phyloP scores from a whole-genome alignment of 2,797 vertebrate genomes.

The Limosa lapponica region DNA sequence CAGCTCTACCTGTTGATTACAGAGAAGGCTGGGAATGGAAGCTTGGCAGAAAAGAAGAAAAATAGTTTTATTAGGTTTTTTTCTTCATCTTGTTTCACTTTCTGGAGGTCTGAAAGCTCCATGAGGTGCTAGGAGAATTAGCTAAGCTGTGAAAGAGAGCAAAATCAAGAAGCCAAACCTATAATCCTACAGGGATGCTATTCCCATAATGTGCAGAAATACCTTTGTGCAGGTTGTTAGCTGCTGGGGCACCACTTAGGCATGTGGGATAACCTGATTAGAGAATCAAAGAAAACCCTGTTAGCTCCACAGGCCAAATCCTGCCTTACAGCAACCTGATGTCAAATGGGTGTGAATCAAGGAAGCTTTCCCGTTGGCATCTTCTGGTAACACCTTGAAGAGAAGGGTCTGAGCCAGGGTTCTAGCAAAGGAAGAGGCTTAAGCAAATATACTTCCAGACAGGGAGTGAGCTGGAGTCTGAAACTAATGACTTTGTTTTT shows the following conservation, averaged over 20 bases:
- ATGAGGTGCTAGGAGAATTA: constrained; percentile 66
- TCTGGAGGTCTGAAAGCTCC: constrained; percentile 68
- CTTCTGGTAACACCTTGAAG: constrained; percentile 55
- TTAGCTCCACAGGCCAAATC: constrained; percentile 52
- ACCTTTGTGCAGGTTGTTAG: constrained; percentile 57
- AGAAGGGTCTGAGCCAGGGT: constrained; percentile 41
- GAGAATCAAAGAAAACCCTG: constrained; percentile 48
- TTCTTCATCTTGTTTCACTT: constrained; percentile 57
- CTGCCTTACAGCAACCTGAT: constrained; percentile 48
- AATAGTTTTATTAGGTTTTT: background rate
- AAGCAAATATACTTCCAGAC: constrained; percentile 66
- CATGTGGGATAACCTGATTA: constrained; percentile 62
- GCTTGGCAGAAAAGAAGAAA: background rate
- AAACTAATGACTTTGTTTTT: constrained; percentile 66
- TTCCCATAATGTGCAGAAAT: constrained; percentile 36
- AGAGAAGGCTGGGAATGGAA: background rate
- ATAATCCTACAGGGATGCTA: constrained; percentile 31
- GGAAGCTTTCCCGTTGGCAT: constrained; percentile 52
- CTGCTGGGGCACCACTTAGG: constrained; percentile 39
- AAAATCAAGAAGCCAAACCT: constrained; percentile 40
- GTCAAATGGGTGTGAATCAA: constrained; percentile 56
- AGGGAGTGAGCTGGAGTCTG: constrained; percentile 62
- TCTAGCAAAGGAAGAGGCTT: constrained; percentile 28
- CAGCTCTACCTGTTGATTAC: background rate
- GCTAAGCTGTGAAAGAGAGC: constrained; percentile 64